Evolutionary conservation across 2,113 vertebrate genomes (phyloP).

Genomic region (Syngnathus typhle): DNA sequence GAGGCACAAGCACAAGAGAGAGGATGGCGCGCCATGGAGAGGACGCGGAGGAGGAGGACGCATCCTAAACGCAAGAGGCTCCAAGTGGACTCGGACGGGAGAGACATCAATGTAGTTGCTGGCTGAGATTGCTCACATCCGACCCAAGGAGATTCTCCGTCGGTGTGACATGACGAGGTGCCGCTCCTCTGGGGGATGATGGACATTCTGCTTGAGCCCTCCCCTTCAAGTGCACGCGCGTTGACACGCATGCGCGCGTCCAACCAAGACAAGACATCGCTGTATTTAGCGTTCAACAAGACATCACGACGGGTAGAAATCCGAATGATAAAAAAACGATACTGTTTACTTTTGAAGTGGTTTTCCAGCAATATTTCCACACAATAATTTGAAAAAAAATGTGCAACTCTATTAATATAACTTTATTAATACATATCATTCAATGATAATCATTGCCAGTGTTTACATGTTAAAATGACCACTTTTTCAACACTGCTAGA

Average conservation of each 20-base stretch:
- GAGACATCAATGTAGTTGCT: conserved; percentile 33
- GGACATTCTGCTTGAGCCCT: neutral
- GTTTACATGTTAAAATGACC: too few relatives aligned
- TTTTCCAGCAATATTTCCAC: too few relatives aligned
- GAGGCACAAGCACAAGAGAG: conserved; percentile 32
- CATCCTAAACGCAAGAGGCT: conserved; percentile 47
- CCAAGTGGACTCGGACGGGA: neutral
- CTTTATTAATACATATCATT: too few relatives aligned
- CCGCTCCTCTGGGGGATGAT: conserved; percentile 1
- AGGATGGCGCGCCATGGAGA: conserved; percentile 22
- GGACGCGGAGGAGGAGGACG: conserved; percentile 43
- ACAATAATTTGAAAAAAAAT: too few relatives aligned
- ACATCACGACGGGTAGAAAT: neutral
- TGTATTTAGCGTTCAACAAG: neutral
- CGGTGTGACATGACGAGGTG: conserved; percentile 21
- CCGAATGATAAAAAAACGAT: too few relatives aligned
- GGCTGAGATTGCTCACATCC: neutral
- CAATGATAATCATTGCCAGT: too few relatives aligned
- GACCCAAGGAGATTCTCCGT: conserved; percentile 1
- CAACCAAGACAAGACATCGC: neutral
- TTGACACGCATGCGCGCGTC: neutral
- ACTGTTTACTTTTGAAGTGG: too few relatives aligned
- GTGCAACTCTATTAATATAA: too few relatives aligned
- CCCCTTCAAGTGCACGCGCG: neutral
- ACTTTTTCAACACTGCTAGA: too few relatives aligned